phyloP scores from a whole-genome alignment of 2,113 vertebrate species.

The Catagonus wagneri region DNA sequence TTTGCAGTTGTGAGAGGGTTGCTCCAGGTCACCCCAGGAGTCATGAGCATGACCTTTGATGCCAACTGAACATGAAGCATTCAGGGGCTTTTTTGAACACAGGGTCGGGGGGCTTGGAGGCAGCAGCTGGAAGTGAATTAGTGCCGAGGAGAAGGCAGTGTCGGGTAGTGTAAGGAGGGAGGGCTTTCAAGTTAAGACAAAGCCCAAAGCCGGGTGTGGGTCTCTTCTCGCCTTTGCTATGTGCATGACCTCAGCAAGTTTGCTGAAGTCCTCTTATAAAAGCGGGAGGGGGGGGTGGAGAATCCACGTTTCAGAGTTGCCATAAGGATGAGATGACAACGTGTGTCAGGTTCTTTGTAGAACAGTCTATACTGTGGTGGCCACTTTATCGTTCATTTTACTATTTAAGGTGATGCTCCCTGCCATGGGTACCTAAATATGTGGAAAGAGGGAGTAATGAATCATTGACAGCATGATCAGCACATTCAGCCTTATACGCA shows the following conservation, averaged over 20 bases:
- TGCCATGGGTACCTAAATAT: background rate
- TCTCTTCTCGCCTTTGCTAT: background rate
- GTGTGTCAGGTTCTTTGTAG: background rate
- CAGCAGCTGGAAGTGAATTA: background rate
- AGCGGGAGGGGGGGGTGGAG: background rate
- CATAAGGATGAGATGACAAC: background rate
- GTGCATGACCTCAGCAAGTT: background rate
- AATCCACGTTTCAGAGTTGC: background rate
- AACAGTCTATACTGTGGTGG: background rate
- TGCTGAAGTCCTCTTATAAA: background rate
- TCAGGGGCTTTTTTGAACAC: background rate
- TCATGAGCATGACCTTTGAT: constrained; percentile 13
- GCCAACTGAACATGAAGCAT: background rate
- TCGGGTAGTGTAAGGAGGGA: background rate
- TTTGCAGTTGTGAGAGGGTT: constrained; percentile 13
- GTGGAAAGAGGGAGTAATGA: background rate
- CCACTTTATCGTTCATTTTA: background rate
- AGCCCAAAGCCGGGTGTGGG: background rate
- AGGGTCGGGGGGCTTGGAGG: background rate
- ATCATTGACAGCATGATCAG: background rate
- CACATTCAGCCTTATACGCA: background rate
- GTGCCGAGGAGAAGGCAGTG: background rate
- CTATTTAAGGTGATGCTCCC: background rate
- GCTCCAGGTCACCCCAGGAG: background rate
- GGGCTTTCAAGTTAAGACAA: background rate